These are phyloP conservation scores for Menidia menidia DNA, from an alignment of 2,797 vertebrate species.

Conservation along the genomic window DNA sequence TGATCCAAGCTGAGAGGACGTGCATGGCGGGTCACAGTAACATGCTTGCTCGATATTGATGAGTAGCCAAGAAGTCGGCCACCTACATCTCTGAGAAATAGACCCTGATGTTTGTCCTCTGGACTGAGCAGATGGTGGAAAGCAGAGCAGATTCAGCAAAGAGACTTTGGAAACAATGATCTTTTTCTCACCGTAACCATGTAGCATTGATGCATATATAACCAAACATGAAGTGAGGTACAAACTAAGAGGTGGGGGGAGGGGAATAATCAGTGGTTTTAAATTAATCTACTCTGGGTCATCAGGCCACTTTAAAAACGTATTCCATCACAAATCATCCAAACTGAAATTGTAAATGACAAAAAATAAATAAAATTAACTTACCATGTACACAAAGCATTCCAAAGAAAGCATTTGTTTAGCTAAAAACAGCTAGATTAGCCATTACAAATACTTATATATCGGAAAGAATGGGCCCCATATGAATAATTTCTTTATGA, in stretches of 20 bases:
- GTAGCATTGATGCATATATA: no score
- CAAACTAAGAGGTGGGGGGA: no score
- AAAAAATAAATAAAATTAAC: not conserved
- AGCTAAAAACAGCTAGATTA: not conserved
- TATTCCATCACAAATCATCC: no score
- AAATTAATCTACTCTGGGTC: no score
- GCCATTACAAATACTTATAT: not conserved
- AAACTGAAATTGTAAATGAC: no score
- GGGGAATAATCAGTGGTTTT: no score
- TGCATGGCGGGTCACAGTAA: conserved; percentile 66
- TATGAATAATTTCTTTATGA: not conserved
- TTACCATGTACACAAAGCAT: not conserved
- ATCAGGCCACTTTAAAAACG: no score
- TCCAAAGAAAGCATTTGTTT: not conserved
- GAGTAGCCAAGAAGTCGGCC: conserved; percentile 60
- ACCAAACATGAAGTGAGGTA: no score
- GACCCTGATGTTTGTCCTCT: conserved; percentile 59
- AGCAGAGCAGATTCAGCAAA: not conserved
- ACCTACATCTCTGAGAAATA: conserved; percentile 67
- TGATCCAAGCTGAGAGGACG: conserved; percentile 73
- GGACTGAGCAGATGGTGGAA: conserved; percentile 16
- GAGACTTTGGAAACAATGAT: conserved; percentile 13
- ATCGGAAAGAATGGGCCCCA: no score
- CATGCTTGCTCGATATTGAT: conserved; percentile 73
- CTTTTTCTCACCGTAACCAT: not conserved